phyloP scores from a whole-genome alignment of 2,888 invertebrate genomes.

The Steinernema hermaphroditum region DNA sequence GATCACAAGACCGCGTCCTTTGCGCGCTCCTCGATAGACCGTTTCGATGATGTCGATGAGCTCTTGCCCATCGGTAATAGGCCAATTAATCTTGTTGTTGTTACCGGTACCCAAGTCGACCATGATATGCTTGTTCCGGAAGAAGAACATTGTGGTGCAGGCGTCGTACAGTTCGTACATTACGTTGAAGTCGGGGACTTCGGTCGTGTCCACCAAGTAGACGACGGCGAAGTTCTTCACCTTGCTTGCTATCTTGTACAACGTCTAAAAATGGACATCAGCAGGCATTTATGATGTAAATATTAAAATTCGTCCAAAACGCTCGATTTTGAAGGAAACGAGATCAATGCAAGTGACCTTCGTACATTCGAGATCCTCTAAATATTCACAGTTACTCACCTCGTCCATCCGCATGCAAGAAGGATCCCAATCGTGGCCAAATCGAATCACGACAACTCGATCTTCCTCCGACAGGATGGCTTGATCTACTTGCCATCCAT shows the following conservation, averaged over 20 bases:
- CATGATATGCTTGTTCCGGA: constrained; percentile 99
- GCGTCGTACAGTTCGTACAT: constrained; percentile 99
- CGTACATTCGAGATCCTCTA: too few relatives aligned
- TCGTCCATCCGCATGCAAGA: constrained; percentile 99
- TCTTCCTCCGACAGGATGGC: constrained; percentile 98
- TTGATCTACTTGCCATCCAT: constrained; percentile 99
- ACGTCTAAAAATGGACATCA: constrained; percentile 65
- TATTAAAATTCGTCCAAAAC: too few relatives aligned
- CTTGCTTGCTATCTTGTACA: constrained; percentile 93
- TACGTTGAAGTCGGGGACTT: constrained; percentile 94
- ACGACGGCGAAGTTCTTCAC: constrained; percentile 98
- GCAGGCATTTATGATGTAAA: too few relatives aligned
- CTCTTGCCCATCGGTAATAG: constrained; percentile 95
- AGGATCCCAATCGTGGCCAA: constrained; percentile 99
- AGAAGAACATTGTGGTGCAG: constrained; percentile 99
- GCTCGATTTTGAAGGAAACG: too few relatives aligned
- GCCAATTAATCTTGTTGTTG: constrained; percentile 78
- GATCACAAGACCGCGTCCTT: constrained; percentile 97
- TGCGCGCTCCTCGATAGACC: constrained; percentile 89
- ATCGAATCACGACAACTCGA: constrained; percentile 92
- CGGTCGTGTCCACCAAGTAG: constrained; percentile 93
- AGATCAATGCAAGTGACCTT: too few relatives aligned
- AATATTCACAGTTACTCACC: too few relatives aligned
- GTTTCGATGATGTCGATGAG: constrained; percentile 99
- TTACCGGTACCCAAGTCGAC: constrained; percentile 81